Evolutionary conservation across 2,888 invertebrate species (phyloP).

Genomic region (Sclerodermus sp.): DNA sequence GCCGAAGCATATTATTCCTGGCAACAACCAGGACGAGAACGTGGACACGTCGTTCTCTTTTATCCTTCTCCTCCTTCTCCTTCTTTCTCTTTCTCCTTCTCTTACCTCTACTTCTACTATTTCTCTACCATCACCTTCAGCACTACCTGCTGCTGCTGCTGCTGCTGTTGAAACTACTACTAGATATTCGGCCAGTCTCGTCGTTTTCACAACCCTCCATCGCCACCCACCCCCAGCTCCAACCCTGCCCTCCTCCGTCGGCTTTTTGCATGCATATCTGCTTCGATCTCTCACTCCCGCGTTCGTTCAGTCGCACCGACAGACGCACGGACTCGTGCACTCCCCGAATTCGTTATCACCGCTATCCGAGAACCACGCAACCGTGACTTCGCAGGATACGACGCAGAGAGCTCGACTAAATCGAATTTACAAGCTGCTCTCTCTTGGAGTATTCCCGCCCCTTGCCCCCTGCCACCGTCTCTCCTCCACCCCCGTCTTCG

Average conservation of each 20-base stretch:
- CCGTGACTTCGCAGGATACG: constrained; percentile 29
- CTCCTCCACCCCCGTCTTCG: neutral
- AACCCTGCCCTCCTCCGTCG: constrained; percentile 10
- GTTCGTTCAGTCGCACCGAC: too few relatives aligned
- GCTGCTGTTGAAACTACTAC: constrained; percentile 10
- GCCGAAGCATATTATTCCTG: constrained; percentile 21
- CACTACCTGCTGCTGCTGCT: constrained; percentile 2
- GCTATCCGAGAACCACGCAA: constrained; percentile 25
- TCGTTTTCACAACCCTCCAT: too few relatives aligned
- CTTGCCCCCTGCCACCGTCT: neutral
- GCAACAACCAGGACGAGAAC: too few relatives aligned
- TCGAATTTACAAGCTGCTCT: constrained; percentile 30
- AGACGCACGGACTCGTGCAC: neutral
- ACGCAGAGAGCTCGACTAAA: constrained; percentile 23
- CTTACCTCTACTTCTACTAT: neutral
- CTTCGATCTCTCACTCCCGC: too few relatives aligned
- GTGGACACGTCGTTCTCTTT: too few relatives aligned
- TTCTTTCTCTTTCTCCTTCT: constrained; percentile 3
- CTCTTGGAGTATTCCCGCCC: constrained; percentile 17
- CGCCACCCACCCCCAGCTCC: constrained; percentile 1
- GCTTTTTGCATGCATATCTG: too few relatives aligned
- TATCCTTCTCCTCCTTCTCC: constrained; percentile 1
- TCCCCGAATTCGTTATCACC: constrained; percentile 32
- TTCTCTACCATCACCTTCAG: constrained; percentile 6
- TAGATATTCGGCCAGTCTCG: too few relatives aligned